Conservation (phyloP, 2,888 invertebrate genomes). For the Synanthedon andrenaeformis region DNA sequence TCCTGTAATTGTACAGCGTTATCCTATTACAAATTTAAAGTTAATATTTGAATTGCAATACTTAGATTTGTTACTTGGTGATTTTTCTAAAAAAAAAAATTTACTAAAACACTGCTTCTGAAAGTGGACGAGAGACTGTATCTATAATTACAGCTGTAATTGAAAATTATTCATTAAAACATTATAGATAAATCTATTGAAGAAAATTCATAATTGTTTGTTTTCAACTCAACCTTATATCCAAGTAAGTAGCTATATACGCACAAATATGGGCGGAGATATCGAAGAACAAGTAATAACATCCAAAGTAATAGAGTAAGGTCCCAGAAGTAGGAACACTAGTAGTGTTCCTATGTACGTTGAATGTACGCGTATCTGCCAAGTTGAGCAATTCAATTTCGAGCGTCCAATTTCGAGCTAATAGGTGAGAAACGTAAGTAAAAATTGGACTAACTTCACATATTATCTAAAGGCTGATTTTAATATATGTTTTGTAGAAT, state of each 20-base stretch:
- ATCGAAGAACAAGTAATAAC: no score
- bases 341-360: neutral
- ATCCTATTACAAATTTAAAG: neutral
- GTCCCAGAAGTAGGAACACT: no score
- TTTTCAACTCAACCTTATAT: constrained; percentile 10
- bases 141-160: constrained; percentile 57
- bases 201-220: constrained; percentile 42
- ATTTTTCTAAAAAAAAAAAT: constrained; percentile 42
- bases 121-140: constrained; percentile 48
- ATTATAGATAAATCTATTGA: constrained; percentile 71
- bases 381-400: no score
- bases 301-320: no score
- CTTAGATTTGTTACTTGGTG: constrained; percentile 36
- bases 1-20: no score
- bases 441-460: no score
- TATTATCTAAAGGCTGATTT: no score
- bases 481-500: no score
- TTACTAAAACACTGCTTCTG: constrained; percentile 26
- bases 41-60: constrained; percentile 47
- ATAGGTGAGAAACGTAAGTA: no score
- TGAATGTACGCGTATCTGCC: neutral
- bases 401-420: no score
- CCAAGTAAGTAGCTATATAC: no score
- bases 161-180: constrained; percentile 69
- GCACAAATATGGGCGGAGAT: no score